phyloP scores from a whole-genome alignment of 2,113 vertebrate species.

The Pungitius pungitius region DNA sequence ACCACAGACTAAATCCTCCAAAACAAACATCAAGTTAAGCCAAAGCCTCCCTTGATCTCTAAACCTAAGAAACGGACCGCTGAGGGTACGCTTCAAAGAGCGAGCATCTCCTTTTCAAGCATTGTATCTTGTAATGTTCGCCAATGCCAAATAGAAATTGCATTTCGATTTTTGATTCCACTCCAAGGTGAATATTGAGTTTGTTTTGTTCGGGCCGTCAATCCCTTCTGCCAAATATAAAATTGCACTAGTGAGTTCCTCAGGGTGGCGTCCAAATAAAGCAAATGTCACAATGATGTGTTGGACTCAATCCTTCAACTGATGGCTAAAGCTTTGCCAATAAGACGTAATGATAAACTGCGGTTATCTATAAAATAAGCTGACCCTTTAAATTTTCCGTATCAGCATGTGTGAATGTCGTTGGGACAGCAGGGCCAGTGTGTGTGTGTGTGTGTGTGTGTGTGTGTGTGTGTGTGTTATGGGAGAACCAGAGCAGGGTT shows the following conservation, averaged over 20 bases:
- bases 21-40: neutral
- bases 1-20: neutral
- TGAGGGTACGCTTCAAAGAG: neutral
- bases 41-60: neutral
- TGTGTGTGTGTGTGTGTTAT: slow-evolving; percentile 51
- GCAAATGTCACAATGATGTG: neutral
- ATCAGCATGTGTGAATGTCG: slow-evolving; percentile 16
- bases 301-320: neutral
- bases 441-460: slow-evolving; percentile 28
- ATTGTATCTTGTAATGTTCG: neutral
- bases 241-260: too few relatives aligned
- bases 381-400: neutral
- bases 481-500: slow-evolving; percentile 61
- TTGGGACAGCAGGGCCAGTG: slow-evolving; percentile 4
- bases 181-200: neutral
- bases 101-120: neutral
- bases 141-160: neutral
- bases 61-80: neutral
- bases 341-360: neutral
- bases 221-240: neutral
- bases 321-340: neutral
- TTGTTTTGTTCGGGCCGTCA: neutral
- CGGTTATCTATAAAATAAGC: neutral
- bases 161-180: neutral
- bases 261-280: too few relatives aligned